phyloP scores from a whole-genome alignment of 2,113 vertebrate species.

The Pantherophis guttatus region DNA sequence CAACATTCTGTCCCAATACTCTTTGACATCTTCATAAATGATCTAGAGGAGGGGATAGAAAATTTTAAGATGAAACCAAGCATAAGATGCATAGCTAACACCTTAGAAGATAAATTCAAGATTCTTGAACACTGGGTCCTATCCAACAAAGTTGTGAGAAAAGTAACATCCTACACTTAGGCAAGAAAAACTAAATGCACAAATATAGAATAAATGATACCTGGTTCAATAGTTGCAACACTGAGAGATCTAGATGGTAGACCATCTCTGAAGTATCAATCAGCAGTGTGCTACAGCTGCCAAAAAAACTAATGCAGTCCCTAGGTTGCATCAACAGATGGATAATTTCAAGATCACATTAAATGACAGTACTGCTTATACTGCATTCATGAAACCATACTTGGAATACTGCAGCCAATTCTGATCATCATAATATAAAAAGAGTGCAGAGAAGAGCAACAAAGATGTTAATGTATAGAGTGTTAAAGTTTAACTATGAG shows the following conservation, averaged over 20 bases:
- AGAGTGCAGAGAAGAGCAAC: not conserved
- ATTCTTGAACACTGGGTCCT: not conserved
- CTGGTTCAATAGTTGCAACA: not conserved
- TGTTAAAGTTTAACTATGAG: too few relatives aligned
- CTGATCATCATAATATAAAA: not conserved
- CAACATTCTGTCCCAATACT: too few relatives aligned
- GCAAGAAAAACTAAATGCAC: not conserved
- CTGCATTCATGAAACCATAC: not conserved
- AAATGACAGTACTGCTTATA: not conserved
- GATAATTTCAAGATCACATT: not conserved
- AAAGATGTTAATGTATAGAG: not conserved
- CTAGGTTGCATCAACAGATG: not conserved
- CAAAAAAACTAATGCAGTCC: not conserved
- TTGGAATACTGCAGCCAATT: not conserved
- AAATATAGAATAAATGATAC: not conserved
- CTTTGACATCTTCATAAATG: too few relatives aligned
- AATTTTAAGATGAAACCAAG: too few relatives aligned
- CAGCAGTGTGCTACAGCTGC: not conserved
- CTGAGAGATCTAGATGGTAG: not conserved
- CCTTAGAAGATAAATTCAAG: not conserved
- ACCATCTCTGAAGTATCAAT: not conserved
- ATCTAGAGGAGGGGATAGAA: too few relatives aligned
- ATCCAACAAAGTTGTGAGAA: not conserved
- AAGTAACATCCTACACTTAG: not conserved
- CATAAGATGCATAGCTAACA: too few relatives aligned